Conservation (phyloP, 53 echinoderm and acorn worm genomes). For the Astropecten irregularis region DNA sequence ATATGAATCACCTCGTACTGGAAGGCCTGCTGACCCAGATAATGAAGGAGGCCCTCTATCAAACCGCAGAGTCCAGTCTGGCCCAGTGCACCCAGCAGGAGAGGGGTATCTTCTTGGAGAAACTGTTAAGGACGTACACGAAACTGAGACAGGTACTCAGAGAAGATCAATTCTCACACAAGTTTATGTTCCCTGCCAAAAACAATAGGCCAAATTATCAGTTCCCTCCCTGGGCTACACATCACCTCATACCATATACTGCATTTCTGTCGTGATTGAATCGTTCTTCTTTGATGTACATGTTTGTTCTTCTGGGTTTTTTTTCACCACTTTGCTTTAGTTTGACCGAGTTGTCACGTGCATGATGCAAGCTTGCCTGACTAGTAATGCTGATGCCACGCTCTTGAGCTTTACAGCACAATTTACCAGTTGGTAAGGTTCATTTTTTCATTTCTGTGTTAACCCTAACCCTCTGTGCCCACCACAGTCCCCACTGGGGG, state of each 20-base stretch:
- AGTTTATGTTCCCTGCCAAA: too few species aligned
- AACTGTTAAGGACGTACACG: conserved; percentile 57
- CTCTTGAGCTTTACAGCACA: background rate
- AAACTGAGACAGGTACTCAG: conserved; percentile 80
- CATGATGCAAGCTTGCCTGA: conserved; percentile 4
- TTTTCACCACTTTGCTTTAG: background rate
- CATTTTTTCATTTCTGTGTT: too few species aligned
- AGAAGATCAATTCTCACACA: background rate
- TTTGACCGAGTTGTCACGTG: conserved; percentile 19
- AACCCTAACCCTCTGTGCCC: too few species aligned
- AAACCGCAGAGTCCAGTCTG: background rate
- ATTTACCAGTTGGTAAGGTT: conserved; percentile 9
- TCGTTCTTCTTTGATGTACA: too few species aligned
- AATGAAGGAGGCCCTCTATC: conserved; percentile 46
- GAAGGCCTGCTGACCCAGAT: conserved; percentile 55
- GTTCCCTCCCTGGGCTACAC: too few species aligned
- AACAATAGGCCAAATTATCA: too few species aligned
- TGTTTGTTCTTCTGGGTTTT: too few species aligned
- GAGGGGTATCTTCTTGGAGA: conserved; percentile 47
- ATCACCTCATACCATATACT: too few species aligned
- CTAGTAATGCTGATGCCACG: background rate
- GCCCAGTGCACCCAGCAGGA: background rate
- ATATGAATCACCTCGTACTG: conserved; percentile 68
- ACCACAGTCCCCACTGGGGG: too few species aligned
- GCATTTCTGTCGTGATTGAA: too few species aligned